Percentiles rank a stretch among this genome's conserved stretches.
These are phyloP conservation scores for Meda fulgida DNA, from an alignment of 2,797 vertebrate species.

Conservation along the genomic window DNA sequence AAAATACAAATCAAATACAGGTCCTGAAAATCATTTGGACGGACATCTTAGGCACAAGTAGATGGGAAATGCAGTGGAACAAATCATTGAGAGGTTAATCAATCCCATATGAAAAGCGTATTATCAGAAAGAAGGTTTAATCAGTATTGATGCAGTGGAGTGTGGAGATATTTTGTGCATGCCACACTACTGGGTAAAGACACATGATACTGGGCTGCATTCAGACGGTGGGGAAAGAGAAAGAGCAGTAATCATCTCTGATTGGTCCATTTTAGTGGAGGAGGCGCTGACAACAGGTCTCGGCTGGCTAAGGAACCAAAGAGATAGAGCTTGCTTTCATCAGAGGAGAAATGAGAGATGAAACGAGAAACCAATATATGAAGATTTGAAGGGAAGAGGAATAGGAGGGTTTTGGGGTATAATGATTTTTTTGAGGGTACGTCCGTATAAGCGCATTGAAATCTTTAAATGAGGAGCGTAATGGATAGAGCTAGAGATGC, in stretches of 20 bases:
- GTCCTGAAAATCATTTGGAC: conserved; percentile 45
- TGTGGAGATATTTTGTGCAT: conserved; percentile 63
- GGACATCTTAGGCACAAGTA: conserved; percentile 51
- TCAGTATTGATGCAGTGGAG: conserved; percentile 43
- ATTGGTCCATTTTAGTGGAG: conserved; percentile 59
- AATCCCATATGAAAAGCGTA: conserved; percentile 45
- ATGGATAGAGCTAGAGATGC: not conserved
- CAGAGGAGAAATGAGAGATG: conserved; percentile 61
- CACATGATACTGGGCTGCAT: conserved; percentile 52
- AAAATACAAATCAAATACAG: conserved; percentile 41
- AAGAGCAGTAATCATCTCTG: conserved; percentile 58
- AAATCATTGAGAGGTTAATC: conserved; percentile 46
- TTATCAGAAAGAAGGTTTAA: conserved; percentile 50
- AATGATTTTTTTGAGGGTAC: not conserved
- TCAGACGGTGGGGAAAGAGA: conserved; percentile 52
- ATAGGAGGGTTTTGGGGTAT: conserved; percentile 3
- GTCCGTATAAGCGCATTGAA: not conserved
- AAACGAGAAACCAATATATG: conserved; percentile 9
- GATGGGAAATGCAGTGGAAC: conserved; percentile 55
- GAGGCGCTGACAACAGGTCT: conserved; percentile 64
- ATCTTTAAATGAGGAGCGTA: not conserved
- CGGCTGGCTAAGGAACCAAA: conserved; percentile 66
- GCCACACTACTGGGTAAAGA: conserved; percentile 59
- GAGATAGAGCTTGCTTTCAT: conserved; percentile 61
- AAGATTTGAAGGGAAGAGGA: conserved; percentile 20